Evolutionary conservation across 2,113 vertebrate species (phyloP).

Genomic region (Barnardius zonarius): DNA sequence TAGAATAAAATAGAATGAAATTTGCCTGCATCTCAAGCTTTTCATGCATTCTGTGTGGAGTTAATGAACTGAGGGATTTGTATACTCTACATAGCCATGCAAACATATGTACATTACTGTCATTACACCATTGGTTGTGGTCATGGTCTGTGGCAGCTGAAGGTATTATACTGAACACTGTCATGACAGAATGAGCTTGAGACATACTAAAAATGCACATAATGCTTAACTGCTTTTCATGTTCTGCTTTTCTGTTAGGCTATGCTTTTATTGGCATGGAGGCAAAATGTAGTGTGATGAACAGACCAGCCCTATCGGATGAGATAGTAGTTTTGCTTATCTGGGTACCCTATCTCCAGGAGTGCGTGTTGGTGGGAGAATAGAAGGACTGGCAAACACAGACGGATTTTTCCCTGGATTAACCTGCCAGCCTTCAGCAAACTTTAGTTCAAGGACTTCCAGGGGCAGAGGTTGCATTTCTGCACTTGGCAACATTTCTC

Average conservation of each 20-base stretch:
- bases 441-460: slow-evolving; percentile 35
- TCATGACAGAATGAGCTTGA: neutral
- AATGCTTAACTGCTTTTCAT: neutral
- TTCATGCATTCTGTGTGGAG: accelerated
- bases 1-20: neutral
- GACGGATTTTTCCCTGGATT: neutral
- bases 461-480: neutral
- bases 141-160: neutral
- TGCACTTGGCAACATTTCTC: slow-evolving; percentile 1
- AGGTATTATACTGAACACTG: neutral
- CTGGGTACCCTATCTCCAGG: neutral
- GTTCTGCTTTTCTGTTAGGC: neutral
- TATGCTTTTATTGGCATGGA: neutral
- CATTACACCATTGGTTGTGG: accelerated
- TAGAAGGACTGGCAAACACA: slow-evolving; percentile 6
- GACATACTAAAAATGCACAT: neutral
- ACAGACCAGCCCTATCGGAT: neutral
- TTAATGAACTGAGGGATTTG: neutral
- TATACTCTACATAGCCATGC: neutral
- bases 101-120: neutral
- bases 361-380: neutral
- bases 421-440: slow-evolving; percentile 32
- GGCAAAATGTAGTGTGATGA: neutral
- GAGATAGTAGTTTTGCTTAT: neutral
- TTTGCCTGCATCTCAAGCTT: neutral